Conservation (phyloP, 2,113 vertebrate species). For the Peromyscus californicus region DNA sequence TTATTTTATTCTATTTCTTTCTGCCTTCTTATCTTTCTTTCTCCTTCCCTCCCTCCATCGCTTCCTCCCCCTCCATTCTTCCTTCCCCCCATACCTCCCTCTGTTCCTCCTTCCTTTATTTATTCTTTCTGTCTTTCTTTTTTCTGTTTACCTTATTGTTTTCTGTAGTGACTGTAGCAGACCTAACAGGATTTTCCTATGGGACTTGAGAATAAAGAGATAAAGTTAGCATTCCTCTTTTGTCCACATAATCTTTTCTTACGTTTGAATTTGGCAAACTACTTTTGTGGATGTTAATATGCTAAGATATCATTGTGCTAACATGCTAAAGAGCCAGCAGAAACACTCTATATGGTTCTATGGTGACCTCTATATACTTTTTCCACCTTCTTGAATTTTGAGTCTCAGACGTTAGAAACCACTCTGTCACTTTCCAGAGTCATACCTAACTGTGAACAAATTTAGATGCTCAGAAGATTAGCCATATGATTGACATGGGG, state of each 20-base stretch:
- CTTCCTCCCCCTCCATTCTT: too few relatives aligned
- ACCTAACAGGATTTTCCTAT: not conserved
- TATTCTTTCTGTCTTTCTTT: not conserved
- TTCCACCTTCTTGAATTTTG: not conserved
- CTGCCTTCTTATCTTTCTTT: not conserved
- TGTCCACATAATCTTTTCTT: not conserved
- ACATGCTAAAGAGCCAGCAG: not conserved
- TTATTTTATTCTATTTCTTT: not conserved
- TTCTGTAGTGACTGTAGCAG: not conserved
- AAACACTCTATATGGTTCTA: accelerated
- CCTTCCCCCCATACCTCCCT: not conserved
- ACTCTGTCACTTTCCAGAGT: accelerated
- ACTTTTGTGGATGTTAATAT: not conserved
- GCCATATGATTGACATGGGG: not conserved
- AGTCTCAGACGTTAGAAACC: not conserved
- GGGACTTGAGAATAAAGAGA: not conserved
- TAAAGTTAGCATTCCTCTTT: not conserved
- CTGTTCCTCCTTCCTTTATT: not conserved
- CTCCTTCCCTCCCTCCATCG: too few relatives aligned
- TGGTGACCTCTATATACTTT: accelerated
- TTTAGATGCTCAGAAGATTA: not conserved
- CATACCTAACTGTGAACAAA: not conserved
- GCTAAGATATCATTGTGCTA: too few relatives aligned
- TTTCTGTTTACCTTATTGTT: too few relatives aligned
- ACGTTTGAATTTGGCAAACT: not conserved